These are phyloP conservation scores for Halcyon badia DNA, from an alignment of 2,797 vertebrate genomes.

Conservation along the genomic window DNA sequence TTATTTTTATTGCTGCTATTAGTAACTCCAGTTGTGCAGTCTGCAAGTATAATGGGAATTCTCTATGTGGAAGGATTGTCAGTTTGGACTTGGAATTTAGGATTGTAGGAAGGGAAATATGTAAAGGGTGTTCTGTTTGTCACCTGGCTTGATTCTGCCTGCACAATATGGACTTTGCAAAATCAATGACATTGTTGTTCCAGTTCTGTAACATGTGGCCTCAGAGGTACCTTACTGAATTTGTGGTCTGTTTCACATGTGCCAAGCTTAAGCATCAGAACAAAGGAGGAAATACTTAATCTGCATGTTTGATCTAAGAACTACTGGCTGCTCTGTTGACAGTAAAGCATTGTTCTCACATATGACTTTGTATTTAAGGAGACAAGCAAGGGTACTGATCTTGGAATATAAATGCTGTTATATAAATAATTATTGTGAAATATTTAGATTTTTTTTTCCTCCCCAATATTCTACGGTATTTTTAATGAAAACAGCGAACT, in stretches of 20 bases:
- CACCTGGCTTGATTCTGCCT: background rate
- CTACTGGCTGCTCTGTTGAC: background rate
- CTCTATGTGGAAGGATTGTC: background rate
- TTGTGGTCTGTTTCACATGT: background rate
- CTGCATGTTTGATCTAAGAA: background rate
- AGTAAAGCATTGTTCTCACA: background rate
- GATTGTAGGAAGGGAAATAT: background rate
- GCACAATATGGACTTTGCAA: rapidly evolving
- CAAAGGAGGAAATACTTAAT: background rate
- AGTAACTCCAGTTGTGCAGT: background rate
- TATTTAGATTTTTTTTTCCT: background rate
- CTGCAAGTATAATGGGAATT: background rate
- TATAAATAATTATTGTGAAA: background rate
- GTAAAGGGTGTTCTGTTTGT: background rate
- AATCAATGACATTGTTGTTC: background rate
- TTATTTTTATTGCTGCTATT: background rate
- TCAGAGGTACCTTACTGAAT: background rate
- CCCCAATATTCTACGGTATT: background rate
- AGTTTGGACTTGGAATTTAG: background rate
- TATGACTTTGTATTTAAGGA: background rate
- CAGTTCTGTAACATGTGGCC: background rate
- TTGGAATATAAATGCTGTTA: background rate
- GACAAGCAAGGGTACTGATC: background rate
- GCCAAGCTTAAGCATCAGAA: background rate
- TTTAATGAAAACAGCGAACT: background rate